These are phyloP conservation scores for Ephialtes manifestator DNA, from an alignment of 2,888 invertebrate genomes.

Conservation along the genomic window DNA sequence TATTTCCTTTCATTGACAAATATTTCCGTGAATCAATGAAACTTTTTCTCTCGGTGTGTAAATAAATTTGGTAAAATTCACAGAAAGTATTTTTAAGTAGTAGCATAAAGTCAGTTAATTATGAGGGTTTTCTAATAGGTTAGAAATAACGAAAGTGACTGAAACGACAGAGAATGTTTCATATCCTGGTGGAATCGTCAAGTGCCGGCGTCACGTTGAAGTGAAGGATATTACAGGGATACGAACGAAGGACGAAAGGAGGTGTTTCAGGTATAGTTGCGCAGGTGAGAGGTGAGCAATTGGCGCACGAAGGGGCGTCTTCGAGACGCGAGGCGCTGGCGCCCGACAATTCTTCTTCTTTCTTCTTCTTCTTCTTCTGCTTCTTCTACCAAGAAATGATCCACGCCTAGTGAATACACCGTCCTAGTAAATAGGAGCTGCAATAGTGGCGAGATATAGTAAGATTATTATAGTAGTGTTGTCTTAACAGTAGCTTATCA, in stretches of 20 bases:
- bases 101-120: no score
- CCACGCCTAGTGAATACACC: conserved; percentile 51
- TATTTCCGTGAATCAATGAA: no score
- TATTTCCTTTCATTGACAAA: no score
- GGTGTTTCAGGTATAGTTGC: conserved; percentile 45
- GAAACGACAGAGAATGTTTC: not conserved
- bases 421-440: not conserved
- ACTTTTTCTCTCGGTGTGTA: no score
- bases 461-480: conserved; percentile 30
- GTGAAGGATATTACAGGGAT: conserved; percentile 9
- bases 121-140: no score
- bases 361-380: conserved; percentile 21
- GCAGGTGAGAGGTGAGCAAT: conserved; percentile 43
- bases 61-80: no score
- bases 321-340: conserved; percentile 14
- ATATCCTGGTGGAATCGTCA: conserved; percentile 9
- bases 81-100: no score
- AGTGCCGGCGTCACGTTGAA: conserved; percentile 12
- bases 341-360: conserved; percentile 20
- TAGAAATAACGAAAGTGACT: no score
- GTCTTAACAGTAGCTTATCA: conserved; percentile 71
- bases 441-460: conserved; percentile 24
- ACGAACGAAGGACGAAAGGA: conserved; percentile 11
- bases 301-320: conserved; percentile 50
- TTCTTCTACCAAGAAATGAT: conserved; percentile 44